Percentiles rank a stretch among this genome's conserved stretches.
Evolutionary conservation across 2,888 invertebrate species (phyloP).

Genomic region (Drosophila subsilvestris): DNA sequence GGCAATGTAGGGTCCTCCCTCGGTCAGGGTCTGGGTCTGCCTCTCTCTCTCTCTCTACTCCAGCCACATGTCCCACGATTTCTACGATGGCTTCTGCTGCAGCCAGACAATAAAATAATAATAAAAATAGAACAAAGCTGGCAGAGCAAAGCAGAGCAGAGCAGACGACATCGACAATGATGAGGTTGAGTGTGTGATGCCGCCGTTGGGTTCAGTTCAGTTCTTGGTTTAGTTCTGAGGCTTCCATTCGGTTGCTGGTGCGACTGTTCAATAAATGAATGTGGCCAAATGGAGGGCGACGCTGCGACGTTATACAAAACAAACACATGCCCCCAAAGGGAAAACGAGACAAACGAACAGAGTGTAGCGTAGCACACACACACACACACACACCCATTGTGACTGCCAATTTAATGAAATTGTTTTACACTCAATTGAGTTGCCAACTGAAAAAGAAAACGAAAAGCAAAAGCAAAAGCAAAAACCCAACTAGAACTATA

Average conservation of each 20-base stretch:
- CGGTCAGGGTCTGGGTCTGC: neutral
- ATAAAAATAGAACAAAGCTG: slow-evolving; percentile 67
- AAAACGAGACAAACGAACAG: slow-evolving; percentile 5
- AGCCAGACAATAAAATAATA: slow-evolving; percentile 76
- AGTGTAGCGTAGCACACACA: neutral
- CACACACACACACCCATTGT: slow-evolving; percentile 1
- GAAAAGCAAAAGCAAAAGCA: slow-evolving; percentile 7
- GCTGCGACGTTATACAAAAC: slow-evolving; percentile 9
- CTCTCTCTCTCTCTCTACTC: neutral
- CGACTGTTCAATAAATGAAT: slow-evolving; percentile 53
- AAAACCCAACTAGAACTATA: slow-evolving; percentile 13
- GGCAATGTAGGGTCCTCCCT: slow-evolving; percentile 46
- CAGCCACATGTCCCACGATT: slow-evolving; percentile 12
- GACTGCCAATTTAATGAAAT: slow-evolving; percentile 71
- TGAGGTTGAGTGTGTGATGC: slow-evolving; percentile 22
- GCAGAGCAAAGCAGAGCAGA: slow-evolving; percentile 8
- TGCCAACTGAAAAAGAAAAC: slow-evolving; percentile 70
- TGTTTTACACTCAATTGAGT: slow-evolving; percentile 82
- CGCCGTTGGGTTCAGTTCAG: slow-evolving; percentile 5
- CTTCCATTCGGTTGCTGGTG: neutral
- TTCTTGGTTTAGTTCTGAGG: neutral
- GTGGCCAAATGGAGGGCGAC: slow-evolving; percentile 34
- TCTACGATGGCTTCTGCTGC: slow-evolving; percentile 25
- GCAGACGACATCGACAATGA: slow-evolving; percentile 47
- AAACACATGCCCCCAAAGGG: slow-evolving; percentile 16